Evolutionary conservation across 2,797 vertebrate genomes (phyloP).

Genomic region (Mormyrops attenuatus): DNA sequence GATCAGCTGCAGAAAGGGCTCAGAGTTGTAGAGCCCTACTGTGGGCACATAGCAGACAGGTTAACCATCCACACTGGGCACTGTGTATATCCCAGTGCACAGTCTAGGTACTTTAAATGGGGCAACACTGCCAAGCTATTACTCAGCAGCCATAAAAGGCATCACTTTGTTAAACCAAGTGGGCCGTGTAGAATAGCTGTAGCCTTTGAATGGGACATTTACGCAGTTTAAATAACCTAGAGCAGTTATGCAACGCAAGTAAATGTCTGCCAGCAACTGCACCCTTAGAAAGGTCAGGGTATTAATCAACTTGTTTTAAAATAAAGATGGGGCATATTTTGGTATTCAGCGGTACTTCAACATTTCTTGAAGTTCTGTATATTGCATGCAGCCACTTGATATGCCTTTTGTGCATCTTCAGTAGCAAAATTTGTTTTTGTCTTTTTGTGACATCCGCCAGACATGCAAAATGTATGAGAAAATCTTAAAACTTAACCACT

Average conservation of each 20-base stretch:
- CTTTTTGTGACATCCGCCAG: background rate
- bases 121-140: background rate
- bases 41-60: background rate
- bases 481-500: background rate
- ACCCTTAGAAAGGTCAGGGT: background rate
- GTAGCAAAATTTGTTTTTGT: background rate
- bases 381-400: background rate
- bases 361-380: background rate
- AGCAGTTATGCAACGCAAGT: background rate
- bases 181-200: background rate
- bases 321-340: background rate
- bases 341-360: background rate
- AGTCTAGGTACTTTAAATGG: background rate
- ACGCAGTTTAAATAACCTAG: background rate
- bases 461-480: background rate
- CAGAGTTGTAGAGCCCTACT: background rate
- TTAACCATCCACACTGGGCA: background rate
- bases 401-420: background rate
- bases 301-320: background rate
- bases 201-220: background rate
- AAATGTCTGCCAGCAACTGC: background rate
- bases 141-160: background rate
- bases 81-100: background rate
- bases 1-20: background rate
- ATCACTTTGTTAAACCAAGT: background rate